Base-by-base conservation (phyloP, 2,113 vertebrate species). In the Mastomys coucha region DNA sequence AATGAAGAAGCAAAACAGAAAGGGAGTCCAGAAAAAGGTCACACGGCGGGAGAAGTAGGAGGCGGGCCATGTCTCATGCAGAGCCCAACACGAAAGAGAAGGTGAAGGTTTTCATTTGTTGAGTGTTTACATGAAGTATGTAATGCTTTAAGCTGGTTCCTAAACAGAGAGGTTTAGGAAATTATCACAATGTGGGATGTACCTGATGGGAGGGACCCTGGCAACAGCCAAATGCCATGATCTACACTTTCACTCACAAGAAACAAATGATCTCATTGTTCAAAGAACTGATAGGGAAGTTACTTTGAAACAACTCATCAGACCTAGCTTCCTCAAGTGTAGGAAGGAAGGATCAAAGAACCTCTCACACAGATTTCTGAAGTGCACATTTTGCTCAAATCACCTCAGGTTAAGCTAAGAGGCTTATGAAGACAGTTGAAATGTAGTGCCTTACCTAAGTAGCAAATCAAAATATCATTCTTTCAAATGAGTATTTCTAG, bases 291-390 rank as follows among this genome's bases (percentile, higher is more conserved):
- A 76, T 53, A 39, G 65, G 36, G 45, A 88, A 26, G 24, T 56
- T 84, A 90, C 36, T 77, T 33, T 73, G 19, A 31, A 91, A 56
- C 73, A 91, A 92, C 51, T 86, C 33, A 45, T 76, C 49, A 78
- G 28, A 84, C 7, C 20, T 91, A 51, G 31, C 45, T 90, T 93
- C 51, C 77, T 17, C 0, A 89, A n/a, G 13, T 24, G 7, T 1
- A 80, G 85, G n/a, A 58, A 93, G 86, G 24, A 91, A 89, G 7
- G 42, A 69, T 36, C 81, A 88, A 93, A 95, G 51, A 81, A 72
- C 58, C 17, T 75, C 89, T 82, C 42, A 36, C 33, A 86, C 1
- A 60, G 88, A 91, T 73, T 67, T 77, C 75, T n/a, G 80, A 86
- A 88, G 9, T 16, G 89, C 5, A 56, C 4, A 78, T 93, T 82